Evolutionary conservation across 2,797 vertebrate species (phyloP).

Genomic region (Poeciliopsis turneri): DNA sequence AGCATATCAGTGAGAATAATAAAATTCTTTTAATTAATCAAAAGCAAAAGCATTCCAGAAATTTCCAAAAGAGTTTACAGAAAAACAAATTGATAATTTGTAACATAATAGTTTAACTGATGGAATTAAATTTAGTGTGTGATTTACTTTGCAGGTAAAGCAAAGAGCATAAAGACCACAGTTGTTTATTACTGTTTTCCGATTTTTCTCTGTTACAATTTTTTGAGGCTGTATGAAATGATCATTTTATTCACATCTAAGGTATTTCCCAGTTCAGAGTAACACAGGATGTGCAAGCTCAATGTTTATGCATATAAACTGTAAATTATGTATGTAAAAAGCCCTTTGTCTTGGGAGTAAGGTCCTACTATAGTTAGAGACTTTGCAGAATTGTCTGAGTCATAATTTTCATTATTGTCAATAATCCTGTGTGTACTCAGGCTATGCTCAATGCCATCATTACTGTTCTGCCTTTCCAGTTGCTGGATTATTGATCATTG

Average conservation of each 20-base stretch:
- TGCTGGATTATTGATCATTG: constrained; percentile 63
- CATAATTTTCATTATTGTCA: not conserved
- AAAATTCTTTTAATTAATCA: not conserved
- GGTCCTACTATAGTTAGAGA: constrained; percentile 26
- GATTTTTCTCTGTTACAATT: not conserved
- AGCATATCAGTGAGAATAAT: not conserved
- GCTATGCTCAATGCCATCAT: constrained; percentile 24
- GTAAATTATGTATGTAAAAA: constrained; percentile 71
- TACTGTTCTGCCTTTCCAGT: constrained; percentile 48
- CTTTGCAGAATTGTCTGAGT: constrained; percentile 15
- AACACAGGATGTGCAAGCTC: not conserved
- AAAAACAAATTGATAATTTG: not conserved
- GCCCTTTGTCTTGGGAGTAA: constrained; percentile 22
- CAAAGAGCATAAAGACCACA: not conserved
- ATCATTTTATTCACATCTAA: not conserved
- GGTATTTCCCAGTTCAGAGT: not conserved
- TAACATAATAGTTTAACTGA: not conserved
- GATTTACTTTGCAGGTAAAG: not conserved
- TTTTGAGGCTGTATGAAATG: not conserved
- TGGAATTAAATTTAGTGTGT: not conserved
- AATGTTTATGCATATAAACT: constrained; percentile 11
- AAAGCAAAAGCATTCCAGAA: not conserved
- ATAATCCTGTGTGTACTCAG: constrained; percentile 2
- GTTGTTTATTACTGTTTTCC: not conserved
- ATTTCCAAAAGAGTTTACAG: not conserved